Evolutionary conservation across 2,797 vertebrate species (phyloP), one percentile per base, ranked within the genome.

Genomic region (Tenualosa thibaudeaui): DNA sequence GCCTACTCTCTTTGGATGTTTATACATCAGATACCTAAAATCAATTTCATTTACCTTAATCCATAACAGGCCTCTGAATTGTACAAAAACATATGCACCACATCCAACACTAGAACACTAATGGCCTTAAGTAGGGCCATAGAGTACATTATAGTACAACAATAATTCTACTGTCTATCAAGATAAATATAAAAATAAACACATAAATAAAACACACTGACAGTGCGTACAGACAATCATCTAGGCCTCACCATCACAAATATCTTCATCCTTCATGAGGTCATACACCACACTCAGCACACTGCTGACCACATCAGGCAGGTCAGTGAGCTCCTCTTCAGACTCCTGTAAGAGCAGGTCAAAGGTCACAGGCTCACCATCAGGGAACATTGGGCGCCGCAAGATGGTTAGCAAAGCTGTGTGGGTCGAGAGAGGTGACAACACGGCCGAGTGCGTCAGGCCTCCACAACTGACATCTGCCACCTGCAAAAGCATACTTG

Each of bases 401-500:
- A 98, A 85, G 50, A 98, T 0, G 58, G 94, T 95, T 87, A 99
- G 95, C 88, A 97, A 26, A 26, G 95, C 95, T 6, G 95, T 86
- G 15, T 56, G 90, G n/a, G 90, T 85, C 0, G 97, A 97, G 82
- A 97, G 86, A 0, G 96, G 95, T 1, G 96, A 97, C 37, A 99
- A 88, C 83, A 99, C 88, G 5, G 96, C 98, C 0, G 96, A 95
- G 88, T 90, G 84, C 5, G 93, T 86, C 19, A 93, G 90, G 86
- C 92, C 92, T 6, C 89, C 85, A 78, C 95, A 87, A 43, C 88
- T 92, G 4, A 94, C 90, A 15, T 96, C 96, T 85, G 95, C 96
- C 89, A 97, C 90, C 98, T 99, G 90, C 7, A 9, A 0, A 58
- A 43, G 68, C 0, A 31, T 46, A 89, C 13, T 8, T 68, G 31